Evolutionary conservation across 2,888 invertebrate species (phyloP).

Genomic region (Drosophila meridionalis): DNA sequence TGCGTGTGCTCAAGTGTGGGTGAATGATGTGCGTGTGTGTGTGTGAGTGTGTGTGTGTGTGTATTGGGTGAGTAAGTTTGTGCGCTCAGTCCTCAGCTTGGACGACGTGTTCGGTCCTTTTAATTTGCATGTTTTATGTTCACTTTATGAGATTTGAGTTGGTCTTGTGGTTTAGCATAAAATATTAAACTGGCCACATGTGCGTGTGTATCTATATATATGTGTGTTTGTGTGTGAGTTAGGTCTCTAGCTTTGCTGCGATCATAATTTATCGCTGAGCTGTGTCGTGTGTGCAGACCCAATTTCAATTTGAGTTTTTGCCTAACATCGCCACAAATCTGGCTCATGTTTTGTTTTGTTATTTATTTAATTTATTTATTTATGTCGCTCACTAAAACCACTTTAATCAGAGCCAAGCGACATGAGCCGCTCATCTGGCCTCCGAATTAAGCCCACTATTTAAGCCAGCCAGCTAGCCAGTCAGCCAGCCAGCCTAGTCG

Average conservation of each 20-base stretch:
- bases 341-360: constrained; percentile 47
- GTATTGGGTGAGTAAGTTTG: constrained; percentile 14
- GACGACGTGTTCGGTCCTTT: constrained; percentile 81
- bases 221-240: constrained; percentile 18
- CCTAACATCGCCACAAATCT: constrained; percentile 54
- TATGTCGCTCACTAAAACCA: constrained; percentile 71
- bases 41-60: constrained; percentile 27
- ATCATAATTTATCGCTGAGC: constrained; percentile 71
- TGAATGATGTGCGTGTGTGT: background rate
- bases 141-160: constrained; percentile 81
- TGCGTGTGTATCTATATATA: constrained; percentile 23
- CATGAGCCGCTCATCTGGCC: constrained; percentile 61
- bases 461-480: constrained; percentile 33
- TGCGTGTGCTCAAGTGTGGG: background rate
- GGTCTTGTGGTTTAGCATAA: constrained; percentile 75
- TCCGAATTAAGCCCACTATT: constrained; percentile 51
- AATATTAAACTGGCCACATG: constrained; percentile 75
- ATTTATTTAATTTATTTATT: constrained; percentile 77
- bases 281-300: constrained; percentile 32
- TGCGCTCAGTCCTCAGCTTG: constrained; percentile 47
- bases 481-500: constrained; percentile 30
- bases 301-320: constrained; percentile 75
- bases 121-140: constrained; percentile 81
- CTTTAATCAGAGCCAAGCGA: constrained; percentile 67
- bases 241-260: constrained; percentile 70